Conservation (phyloP, 2,888 invertebrate species). For the Cancer borealis region DNA sequence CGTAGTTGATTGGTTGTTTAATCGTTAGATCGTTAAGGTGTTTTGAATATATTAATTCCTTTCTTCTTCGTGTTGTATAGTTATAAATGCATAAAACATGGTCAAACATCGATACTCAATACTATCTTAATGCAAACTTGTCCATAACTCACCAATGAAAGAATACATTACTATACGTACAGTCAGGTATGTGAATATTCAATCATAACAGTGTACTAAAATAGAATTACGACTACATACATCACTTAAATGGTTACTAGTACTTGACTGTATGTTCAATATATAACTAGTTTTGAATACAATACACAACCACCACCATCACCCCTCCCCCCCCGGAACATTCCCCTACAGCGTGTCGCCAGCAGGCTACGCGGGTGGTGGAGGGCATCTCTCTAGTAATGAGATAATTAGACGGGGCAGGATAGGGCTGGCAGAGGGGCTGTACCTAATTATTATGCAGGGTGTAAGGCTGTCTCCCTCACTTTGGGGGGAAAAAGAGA, state of each 20-base stretch:
- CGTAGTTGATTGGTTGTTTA: no score
- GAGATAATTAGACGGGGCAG: constrained; percentile 28
- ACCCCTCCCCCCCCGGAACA: neutral
- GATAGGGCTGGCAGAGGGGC: neutral
- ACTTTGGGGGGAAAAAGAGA: neutral
- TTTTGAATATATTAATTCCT: no score
- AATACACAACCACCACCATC: neutral
- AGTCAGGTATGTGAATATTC: neutral
- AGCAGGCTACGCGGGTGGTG: neutral
- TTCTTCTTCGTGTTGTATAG: no score
- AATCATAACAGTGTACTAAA: no score
- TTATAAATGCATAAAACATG: no score
- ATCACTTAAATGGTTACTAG: neutral
- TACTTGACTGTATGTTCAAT: no score
- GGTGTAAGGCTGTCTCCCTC: neutral
- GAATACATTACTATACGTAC: no score
- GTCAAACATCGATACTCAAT: no score
- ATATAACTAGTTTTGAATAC: neutral
- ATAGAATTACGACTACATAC: no score
- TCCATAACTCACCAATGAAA: no score
- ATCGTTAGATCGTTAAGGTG: no score
- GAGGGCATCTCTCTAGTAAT: neutral
- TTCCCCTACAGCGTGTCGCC: neutral
- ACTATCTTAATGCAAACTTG: no score
- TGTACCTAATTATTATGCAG: constrained; percentile 54